Evolutionary conservation across 2,888 invertebrate genomes (phyloP).

Genomic region (Lepidocyrtinus sp.): DNA sequence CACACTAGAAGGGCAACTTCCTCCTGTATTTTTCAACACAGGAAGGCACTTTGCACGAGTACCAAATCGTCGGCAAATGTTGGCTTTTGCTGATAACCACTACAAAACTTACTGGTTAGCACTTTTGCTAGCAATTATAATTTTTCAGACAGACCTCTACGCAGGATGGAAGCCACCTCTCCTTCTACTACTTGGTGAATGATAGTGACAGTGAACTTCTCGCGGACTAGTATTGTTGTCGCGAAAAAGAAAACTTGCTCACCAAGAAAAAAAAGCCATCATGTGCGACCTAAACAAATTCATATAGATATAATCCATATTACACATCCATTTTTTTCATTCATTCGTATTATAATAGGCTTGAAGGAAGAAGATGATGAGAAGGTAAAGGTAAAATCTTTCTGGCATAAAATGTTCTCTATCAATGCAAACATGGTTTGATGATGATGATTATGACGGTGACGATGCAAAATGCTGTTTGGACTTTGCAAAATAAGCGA

Average conservation of each 20-base stretch:
- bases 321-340: too few relatives aligned
- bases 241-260: conserved; percentile 31
- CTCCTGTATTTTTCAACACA: neutral
- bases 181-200: conserved; percentile 47
- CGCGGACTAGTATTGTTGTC: conserved; percentile 36
- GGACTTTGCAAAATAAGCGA: neutral
- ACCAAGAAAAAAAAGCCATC: conserved; percentile 38
- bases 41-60: neutral
- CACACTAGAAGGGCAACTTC: conserved; percentile 44
- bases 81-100: conserved; percentile 31
- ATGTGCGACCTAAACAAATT: too few relatives aligned
- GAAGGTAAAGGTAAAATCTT: conserved; percentile 43
- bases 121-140: too few relatives aligned
- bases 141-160: conserved; percentile 18
- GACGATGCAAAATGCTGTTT: neutral
- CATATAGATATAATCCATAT: too few relatives aligned
- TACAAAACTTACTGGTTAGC: too few relatives aligned
- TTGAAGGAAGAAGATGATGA: conserved; percentile 37
- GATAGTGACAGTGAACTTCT: conserved; percentile 58
- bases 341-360: too few relatives aligned
- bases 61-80: conserved; percentile 42
- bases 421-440: conserved; percentile 49
- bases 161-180: conserved; percentile 45
- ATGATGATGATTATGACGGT: neutral
- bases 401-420: conserved; percentile 35